phyloP scores from a whole-genome alignment of 1,140 invertebrate species.

The Mamestra configurata region DNA sequence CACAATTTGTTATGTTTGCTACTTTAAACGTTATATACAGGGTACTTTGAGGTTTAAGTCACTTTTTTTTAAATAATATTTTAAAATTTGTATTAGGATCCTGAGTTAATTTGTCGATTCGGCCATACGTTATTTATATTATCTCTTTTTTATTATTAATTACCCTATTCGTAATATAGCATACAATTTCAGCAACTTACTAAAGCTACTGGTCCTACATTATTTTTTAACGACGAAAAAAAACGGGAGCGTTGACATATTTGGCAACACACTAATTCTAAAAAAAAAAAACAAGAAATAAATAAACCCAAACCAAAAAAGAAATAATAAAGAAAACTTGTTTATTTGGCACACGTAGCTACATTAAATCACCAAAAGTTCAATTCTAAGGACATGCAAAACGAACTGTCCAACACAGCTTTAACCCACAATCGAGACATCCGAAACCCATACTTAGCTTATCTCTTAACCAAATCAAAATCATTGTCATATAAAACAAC shows the following conservation, averaged over 20 bases:
- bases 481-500: conserved; percentile 55
- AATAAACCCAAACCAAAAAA: too few species aligned
- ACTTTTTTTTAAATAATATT: background rate
- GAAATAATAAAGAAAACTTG: too few species aligned
- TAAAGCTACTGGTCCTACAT: too few species aligned
- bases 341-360: background rate
- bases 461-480: conserved; percentile 48
- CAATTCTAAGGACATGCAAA: conserved; percentile 4
- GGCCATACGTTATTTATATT: too few species aligned
- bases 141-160: too few species aligned
- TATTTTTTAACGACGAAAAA: too few species aligned
- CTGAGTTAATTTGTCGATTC: too few species aligned
- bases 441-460: conserved; percentile 28
- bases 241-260: too few species aligned
- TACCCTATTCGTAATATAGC: too few species aligned
- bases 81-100: background rate
- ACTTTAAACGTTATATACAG: conserved; percentile 48
- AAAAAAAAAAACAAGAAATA: too few species aligned
- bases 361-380: background rate
- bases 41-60: conserved; percentile 9
- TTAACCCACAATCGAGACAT: background rate
- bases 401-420: background rate
- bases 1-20: conserved; percentile 43
- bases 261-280: too few species aligned
- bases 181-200: too few species aligned